These are phyloP conservation scores for Nomia melanderi DNA, from an alignment of 1,140 invertebrate species.

Conservation along the genomic window DNA sequence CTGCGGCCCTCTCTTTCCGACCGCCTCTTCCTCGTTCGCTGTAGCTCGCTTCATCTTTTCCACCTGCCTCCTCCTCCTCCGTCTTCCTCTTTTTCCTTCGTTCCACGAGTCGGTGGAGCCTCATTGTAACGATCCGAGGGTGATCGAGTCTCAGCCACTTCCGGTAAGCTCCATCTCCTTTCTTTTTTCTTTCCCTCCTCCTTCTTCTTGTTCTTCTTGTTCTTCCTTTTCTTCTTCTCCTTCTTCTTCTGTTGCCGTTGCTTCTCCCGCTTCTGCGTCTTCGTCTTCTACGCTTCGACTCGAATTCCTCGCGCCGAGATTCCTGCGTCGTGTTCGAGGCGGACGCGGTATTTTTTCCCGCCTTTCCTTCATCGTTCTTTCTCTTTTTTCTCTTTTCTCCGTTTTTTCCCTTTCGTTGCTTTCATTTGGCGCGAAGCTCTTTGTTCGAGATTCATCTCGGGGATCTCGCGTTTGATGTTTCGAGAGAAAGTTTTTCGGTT, in stretches of 20 bases:
- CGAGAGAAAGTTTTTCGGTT: too few species aligned
- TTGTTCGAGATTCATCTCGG: too few species aligned
- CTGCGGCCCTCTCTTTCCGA: neutral
- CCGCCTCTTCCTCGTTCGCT: too few species aligned
- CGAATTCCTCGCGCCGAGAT: conserved; percentile 11
- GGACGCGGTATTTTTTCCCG: neutral
- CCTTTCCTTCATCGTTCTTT: too few species aligned
- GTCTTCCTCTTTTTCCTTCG: conserved; percentile 38
- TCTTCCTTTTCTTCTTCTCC: neutral
- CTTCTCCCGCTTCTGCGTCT: neutral
- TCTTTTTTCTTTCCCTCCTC: neutral
- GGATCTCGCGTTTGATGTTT: too few species aligned
- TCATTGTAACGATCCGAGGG: conserved; percentile 64
- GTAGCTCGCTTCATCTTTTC: neutral
- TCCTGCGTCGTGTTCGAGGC: neutral
- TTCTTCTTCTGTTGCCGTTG: neutral
- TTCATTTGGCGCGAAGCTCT: too few species aligned
- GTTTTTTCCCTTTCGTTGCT: too few species aligned
- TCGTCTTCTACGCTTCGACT: neutral
- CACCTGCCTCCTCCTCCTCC: neutral
- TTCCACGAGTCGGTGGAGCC: conserved; percentile 33
- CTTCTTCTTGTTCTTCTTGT: neutral
- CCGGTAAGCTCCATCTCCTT: conserved; percentile 61
- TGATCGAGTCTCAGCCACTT: conserved; percentile 73
- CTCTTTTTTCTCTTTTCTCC: too few species aligned